A percentile compares a stretch with the other conserved stretches of the same genome.
phyloP scores from a whole-genome alignment of 2,888 invertebrate species.

The Ommatoiulus sabulosus region DNA sequence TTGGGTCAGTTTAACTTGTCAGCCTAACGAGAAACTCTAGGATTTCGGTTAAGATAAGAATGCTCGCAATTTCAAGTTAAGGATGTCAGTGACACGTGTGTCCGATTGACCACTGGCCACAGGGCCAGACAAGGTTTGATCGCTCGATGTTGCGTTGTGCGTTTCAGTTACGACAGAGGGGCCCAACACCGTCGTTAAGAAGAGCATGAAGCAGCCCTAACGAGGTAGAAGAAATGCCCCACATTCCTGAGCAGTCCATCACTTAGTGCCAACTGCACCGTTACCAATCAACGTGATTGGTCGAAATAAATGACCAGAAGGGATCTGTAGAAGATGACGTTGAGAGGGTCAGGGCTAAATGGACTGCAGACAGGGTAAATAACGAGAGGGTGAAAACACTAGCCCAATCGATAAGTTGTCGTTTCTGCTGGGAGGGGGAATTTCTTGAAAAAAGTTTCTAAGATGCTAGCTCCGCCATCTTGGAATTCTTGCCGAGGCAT shows the following conservation, averaged over 20 bases:
- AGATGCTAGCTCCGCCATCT: neutral
- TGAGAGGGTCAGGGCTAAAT: neutral
- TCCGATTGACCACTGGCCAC: neutral
- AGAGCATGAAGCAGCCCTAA: neutral
- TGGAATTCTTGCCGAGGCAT: neutral
- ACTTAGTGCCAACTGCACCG: conserved; percentile 1
- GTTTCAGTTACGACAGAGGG: neutral
- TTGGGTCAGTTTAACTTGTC: neutral
- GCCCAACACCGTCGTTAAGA: neutral
- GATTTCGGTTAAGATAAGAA: neutral
- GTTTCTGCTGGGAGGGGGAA: neutral
- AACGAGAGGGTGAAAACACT: neutral
- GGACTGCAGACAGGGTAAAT: neutral
- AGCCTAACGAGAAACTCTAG: neutral
- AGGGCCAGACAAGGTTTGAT: neutral
- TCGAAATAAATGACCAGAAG: neutral
- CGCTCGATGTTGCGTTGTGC: neutral
- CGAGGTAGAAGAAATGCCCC: neutral
- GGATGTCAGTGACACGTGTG: neutral
- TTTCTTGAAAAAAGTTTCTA: neutral
- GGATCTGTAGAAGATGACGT: neutral
- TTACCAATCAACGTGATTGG: neutral
- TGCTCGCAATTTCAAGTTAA: neutral
- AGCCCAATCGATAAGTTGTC: neutral
- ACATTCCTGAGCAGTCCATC: neutral